Evolutionary conservation across 2,797 vertebrate genomes (phyloP).

Genomic region (Hydrocynus forskahlii): DNA sequence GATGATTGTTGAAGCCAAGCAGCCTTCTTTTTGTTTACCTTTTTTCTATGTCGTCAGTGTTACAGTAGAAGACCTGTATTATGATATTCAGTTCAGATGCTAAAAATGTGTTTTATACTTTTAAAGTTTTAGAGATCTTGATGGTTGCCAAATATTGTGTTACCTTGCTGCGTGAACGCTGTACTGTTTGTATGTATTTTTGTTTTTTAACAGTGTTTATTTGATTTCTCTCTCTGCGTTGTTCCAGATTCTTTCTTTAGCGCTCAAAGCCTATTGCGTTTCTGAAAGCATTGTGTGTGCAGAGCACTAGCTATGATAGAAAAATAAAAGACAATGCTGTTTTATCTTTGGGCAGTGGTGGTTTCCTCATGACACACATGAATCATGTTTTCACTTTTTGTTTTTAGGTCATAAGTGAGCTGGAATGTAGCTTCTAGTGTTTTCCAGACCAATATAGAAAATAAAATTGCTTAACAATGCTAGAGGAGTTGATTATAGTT

Average conservation of each 20-base stretch:
- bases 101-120: conserved; percentile 72
- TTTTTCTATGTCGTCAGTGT: conserved; percentile 73
- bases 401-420: background rate
- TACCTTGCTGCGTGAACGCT: conserved; percentile 61
- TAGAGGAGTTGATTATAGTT: too few relatives aligned
- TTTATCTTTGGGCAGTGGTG: conserved; percentile 63
- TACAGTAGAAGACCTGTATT: conserved; percentile 67
- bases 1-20: conserved; percentile 69
- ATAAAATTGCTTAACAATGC: too few relatives aligned
- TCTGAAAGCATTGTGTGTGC: conserved; percentile 69
- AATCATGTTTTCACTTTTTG: conserved; percentile 21
- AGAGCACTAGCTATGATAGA: conserved; percentile 78
- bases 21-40: conserved; percentile 70
- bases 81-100: conserved; percentile 73
- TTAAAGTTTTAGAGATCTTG: conserved; percentile 73
- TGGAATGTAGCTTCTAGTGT: too few relatives aligned
- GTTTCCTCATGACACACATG: background rate
- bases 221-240: conserved; percentile 61
- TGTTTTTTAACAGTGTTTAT: conserved; percentile 43
- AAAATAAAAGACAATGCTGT: conserved; percentile 73
- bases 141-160: conserved; percentile 81
- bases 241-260: conserved; percentile 73
- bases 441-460: too few relatives aligned
- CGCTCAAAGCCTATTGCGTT: conserved; percentile 76
- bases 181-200: conserved; percentile 52